Base-by-base conservation (phyloP, 1,140 invertebrate species). In the Pemphigus obesinymphae region DNA sequence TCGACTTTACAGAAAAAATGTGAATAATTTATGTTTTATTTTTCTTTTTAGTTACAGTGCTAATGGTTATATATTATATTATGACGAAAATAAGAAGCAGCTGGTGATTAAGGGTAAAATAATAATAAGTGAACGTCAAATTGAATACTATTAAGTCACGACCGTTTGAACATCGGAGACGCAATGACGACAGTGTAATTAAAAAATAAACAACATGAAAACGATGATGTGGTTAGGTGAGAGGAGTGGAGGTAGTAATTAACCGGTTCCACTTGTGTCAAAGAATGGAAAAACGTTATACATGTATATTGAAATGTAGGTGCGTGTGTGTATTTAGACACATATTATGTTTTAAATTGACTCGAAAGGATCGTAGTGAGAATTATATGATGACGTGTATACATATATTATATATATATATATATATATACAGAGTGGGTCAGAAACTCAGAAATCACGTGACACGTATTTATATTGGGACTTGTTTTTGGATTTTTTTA, bases 141-240 rank as follows among this genome's bases (percentile, higher is more conserved):
- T 55, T 55, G 50, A 55, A 55, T 55, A 23, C 50, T 55, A n/a
- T n/a, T 26, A 20, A 23, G 15, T 10, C 2, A 10, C 45, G 45
- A 10, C 45, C 45, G 45, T 34, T 31, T 34, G 29, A 31, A 63
- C 61, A 20, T n/a, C n/a, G n/a, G 61, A 66, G 66, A 70, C 37
- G 11, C 23, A n/a, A 70, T 7, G 37, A 70, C 23, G 66, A 70
- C 37, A 43, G 66, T 68, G 37, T 43, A 70, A 70, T 70, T 70
- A 70, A 70, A 70, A 70, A 70, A 70, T 70, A 70, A 70, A 70
- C 34, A 66, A 66, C n/a, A 66, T 31, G 31, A 66, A 66, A 66
- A 34, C 61, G 31, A 66, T 17, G 29, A 23, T 17, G 20, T 13
- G n/a, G 20, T 20, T 11, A 15, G 66, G 4, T 3, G 34, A 5